These are phyloP conservation scores for Oreamnos americanus DNA, from an alignment of 2,113 vertebrate genomes.

Conservation along the genomic window DNA sequence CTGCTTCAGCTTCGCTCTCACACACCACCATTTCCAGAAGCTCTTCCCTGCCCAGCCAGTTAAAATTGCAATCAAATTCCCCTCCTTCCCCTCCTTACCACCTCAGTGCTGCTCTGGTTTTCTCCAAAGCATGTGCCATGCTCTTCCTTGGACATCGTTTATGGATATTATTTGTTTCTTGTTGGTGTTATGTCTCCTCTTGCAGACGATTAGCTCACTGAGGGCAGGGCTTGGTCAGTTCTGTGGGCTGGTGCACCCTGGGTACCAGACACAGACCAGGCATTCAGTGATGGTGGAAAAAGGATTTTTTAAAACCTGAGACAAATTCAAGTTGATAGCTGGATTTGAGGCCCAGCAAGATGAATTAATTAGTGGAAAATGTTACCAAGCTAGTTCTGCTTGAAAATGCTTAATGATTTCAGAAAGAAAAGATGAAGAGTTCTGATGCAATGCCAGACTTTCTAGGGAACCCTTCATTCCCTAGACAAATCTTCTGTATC, in stretches of 20 bases:
- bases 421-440: not conserved
- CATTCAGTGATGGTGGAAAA: fast-evolving
- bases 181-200: fast-evolving
- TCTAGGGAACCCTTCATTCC: fast-evolving
- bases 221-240: too few species aligned
- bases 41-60: not conserved
- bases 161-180: fast-evolving
- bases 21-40: fast-evolving
- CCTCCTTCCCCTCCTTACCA: too few species aligned
- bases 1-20: not conserved
- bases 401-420: not conserved
- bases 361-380: not conserved
- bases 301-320: not conserved
- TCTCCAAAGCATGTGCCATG: fast-evolving
- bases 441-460: not conserved
- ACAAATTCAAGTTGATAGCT: not conserved
- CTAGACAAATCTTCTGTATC: fast-evolving
- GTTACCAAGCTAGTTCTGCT: not conserved
- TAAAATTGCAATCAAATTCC: fast-evolving
- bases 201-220: fast-evolving
- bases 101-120: not conserved
- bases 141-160: too few species aligned
- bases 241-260: not conserved
- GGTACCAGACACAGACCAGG: not conserved
- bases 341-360: not conserved